Base-by-base conservation (phyloP, 2,888 invertebrate species). In the Hydraecia micacea region DNA sequence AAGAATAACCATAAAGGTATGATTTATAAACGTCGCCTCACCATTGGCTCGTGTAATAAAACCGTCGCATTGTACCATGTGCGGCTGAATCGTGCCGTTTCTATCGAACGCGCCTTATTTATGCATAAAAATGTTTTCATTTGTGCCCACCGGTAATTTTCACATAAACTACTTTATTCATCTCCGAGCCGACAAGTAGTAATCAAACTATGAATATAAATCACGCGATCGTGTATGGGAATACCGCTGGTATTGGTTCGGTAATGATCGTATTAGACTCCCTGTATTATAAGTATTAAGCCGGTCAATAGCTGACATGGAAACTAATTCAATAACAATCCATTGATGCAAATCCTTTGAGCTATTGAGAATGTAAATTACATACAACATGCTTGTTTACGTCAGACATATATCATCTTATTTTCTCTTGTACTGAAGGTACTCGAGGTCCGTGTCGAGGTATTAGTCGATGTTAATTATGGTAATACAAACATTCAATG, bases 21-120 rank as follows among this genome's bases (percentile, higher is more conserved):
- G 95, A 95, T 95, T 95, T 95, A 95, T 94, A 95, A 94, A 92
- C 95, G 93, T 93, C 93, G 93, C 91, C 91, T 93, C 89, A 91
- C 93, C 91, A 92, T 93, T 90, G 92, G 91, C 89, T 92, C 81
- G 87, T 86, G 94, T 91, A 93, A 94, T 95, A 95, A 95, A 95
- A 94, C 92, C 90, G 90, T 91, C 90, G 92, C 90, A 91, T 89
- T 90, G 91, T 91, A 88, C 92, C 92, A 91, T 93, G 89, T 92
- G 93, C 89, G 87, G 87, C 88, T 90, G 86, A 92, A 92, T 91
- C 90, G 90, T 88, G 90, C 90, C 89, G 85, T 92, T 93, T 92
- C 90, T 91, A 92, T 90, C 90, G 84, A 91, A 90, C 89, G 88
- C 81, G 80, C 89, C 91, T 90, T 87, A 91, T 92, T 92, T 90